Evolutionary conservation across 1,140 invertebrate species (phyloP), one percentile per base, ranked within the genome.

Genomic region (Drosophila busckii): DNA sequence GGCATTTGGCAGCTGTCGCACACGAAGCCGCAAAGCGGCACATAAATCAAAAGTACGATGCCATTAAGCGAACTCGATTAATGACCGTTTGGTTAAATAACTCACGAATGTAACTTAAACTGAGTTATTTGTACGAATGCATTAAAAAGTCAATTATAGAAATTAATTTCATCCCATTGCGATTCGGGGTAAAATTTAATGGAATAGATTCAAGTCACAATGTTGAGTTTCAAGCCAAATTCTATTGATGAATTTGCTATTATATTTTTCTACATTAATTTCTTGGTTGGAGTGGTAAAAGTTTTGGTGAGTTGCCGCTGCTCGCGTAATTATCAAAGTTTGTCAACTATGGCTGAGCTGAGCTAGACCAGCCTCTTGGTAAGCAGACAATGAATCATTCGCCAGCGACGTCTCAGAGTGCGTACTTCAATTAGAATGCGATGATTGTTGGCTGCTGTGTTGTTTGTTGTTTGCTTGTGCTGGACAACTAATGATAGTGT

Each of bases 271-370:
- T 29, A 31, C 49, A 40, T 60, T 53, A 60, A 60, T 60, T 60
- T 60, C 49, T 60, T 40, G 56, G 34, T 26, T 60, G 10, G 4
- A 26, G 32, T 60, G 49, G 32, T 19, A 54, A 60, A 46, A 60
- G 40, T 60, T 60, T 60, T 35, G 19, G 50, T 17, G 32, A 41
- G 58, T 49, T 48, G 59, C 48, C 53, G 67, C 64, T 64, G 59
- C 59, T 67, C 62, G 73, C 50, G 59, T 80, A 78, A 78, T 78
- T 78, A 80, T 80, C 53, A 78, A 78, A 78, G 73, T 80, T 78
- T 73, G 58, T 53, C 70, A 70, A 78, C 55, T 61, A 59, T 23
- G 46, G 59, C 22, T 34, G 54, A 69, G 35, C 22, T 31, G 26
- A 31, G 28, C 10, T 16, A 37, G 35, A 25, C 46, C 12, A 37